Evolutionary conservation across 2,888 invertebrate genomes (phyloP).

Genomic region (Buathra laborator): DNA sequence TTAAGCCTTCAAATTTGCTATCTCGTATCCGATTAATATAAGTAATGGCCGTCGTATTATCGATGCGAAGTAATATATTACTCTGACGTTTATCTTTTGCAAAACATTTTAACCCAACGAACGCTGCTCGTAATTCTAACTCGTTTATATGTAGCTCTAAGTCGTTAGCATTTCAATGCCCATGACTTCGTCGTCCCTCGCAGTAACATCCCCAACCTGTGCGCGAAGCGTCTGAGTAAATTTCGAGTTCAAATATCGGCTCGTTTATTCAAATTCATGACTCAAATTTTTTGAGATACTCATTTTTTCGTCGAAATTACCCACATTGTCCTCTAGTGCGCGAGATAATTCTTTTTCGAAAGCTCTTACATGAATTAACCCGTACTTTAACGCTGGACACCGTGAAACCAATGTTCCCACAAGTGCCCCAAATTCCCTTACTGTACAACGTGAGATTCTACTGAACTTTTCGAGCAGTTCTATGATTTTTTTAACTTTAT

Average conservation of each 20-base stretch:
- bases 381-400: constrained; percentile 25
- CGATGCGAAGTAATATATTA: constrained; percentile 46
- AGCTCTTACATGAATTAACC: constrained; percentile 21
- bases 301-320: constrained; percentile 43
- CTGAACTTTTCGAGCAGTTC: background rate
- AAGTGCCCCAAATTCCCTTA: constrained; percentile 11
- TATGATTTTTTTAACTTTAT: background rate
- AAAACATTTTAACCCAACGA: constrained; percentile 48
- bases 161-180: constrained; percentile 55
- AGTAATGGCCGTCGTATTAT: too few relatives aligned
- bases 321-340: constrained; percentile 21
- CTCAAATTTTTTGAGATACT: background rate
- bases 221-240: constrained; percentile 68
- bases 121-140: too few relatives aligned
- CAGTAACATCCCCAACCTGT: constrained; percentile 62
- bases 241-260: constrained; percentile 49
- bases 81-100: background rate
- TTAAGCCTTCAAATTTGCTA: too few relatives aligned
- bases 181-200: constrained; percentile 35
- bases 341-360: constrained; percentile 33
- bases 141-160: constrained; percentile 43
- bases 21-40: too few relatives aligned
- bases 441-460: background rate
- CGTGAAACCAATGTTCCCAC: constrained; percentile 7
- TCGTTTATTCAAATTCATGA: constrained; percentile 23